These are phyloP conservation scores for Helicoverpa armigera DNA, from an alignment of 1,140 invertebrate genomes.

Conservation along the genomic window DNA sequence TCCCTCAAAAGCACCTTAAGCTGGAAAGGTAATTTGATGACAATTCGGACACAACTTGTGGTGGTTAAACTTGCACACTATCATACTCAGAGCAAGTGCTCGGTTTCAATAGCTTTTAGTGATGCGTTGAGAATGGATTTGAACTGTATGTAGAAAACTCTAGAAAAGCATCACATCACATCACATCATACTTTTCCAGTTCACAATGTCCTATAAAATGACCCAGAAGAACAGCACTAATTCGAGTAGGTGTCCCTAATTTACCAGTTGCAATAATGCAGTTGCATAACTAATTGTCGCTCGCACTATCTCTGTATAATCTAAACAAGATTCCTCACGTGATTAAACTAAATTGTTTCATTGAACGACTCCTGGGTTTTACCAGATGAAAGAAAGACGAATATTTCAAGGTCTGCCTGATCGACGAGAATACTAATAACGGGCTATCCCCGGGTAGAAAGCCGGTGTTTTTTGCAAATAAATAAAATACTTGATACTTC, in stretches of 20 bases:
- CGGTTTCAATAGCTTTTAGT: no score
- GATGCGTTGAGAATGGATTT: no score
- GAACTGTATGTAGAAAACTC: no score
- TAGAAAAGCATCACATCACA: no score
- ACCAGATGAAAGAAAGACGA: conserved; percentile 3
- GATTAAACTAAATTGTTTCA: not conserved
- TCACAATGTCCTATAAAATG: not conserved
- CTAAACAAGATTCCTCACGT: not conserved
- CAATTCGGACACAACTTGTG: no score
- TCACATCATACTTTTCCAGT: not conserved
- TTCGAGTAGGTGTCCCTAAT: not conserved
- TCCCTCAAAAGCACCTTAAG: no score
- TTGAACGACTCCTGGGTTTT: not conserved
- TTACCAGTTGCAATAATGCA: not conserved
- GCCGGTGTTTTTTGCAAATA: not conserved
- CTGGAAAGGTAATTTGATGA: no score
- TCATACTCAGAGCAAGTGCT: no score
- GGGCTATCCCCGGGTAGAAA: conserved; percentile 23
- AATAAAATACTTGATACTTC: not conserved
- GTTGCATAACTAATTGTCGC: not conserved
- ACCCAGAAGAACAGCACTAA: no score
- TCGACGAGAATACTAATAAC: conserved; percentile 11
- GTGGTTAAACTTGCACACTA: no score
- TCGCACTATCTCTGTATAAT: not conserved
- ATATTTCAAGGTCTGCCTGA: not conserved